Evolutionary conservation across 1,140 invertebrate species (phyloP).

Genomic region (Drosophila seguyi): DNA sequence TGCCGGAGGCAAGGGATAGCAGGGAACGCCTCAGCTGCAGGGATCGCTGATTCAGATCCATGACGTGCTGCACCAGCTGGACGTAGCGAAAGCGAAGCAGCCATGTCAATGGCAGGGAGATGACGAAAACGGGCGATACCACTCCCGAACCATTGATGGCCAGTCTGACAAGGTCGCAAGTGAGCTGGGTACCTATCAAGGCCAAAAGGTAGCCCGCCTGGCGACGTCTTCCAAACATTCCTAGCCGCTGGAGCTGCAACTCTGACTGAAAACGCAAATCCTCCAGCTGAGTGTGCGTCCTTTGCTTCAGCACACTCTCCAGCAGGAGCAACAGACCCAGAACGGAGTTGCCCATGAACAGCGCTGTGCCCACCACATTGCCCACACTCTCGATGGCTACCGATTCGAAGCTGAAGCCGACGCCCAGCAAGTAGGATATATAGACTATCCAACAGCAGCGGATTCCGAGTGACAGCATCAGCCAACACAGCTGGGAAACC

Average conservation of each 20-base stretch:
- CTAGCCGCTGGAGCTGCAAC: slow-evolving; percentile 60
- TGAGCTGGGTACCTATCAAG: slow-evolving; percentile 35
- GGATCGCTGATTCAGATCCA: slow-evolving; percentile 58
- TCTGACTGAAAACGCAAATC: slow-evolving; percentile 48
- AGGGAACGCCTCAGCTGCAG: slow-evolving; percentile 42
- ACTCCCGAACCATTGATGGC: slow-evolving; percentile 7
- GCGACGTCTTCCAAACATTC: slow-evolving; percentile 41
- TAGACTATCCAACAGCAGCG: slow-evolving; percentile 56
- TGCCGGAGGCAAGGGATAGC: slow-evolving; percentile 44
- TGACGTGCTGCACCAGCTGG: slow-evolving; percentile 61
- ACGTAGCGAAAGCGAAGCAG: slow-evolving; percentile 60
- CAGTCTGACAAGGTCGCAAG: slow-evolving; percentile 33
- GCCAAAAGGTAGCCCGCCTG: slow-evolving; percentile 20
- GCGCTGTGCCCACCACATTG: slow-evolving; percentile 28
- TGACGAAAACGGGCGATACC: slow-evolving; percentile 45
- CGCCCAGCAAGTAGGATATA: slow-evolving; percentile 10
- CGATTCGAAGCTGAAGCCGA: background rate
- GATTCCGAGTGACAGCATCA: slow-evolving; percentile 26
- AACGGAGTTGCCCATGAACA: slow-evolving; percentile 38
- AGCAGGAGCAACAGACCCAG: slow-evolving; percentile 45
- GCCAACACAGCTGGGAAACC: background rate
- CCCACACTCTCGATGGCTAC: background rate
- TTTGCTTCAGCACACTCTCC: slow-evolving; percentile 52
- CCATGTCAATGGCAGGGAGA: slow-evolving; percentile 46
- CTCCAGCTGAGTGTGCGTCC: slow-evolving; percentile 19